Evolutionary conservation across 2,113 vertebrate genomes (phyloP), one percentile per base, ranked within the genome.

Genomic region (Grallaria varia): DNA sequence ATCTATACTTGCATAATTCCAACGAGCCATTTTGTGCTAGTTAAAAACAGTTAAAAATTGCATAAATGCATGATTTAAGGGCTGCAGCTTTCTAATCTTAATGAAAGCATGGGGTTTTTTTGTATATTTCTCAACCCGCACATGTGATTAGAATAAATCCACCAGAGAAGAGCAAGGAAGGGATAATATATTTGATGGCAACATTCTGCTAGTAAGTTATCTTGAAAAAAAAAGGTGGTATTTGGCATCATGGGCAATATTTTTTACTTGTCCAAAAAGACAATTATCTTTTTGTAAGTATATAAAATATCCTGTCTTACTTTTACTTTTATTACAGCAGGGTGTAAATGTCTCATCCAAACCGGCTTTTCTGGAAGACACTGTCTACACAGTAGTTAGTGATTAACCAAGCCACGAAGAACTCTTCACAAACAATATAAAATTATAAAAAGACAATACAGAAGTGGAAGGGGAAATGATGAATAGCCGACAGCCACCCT

Each of bases 1-100:
- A 98, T 98, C 97, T 98, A 97, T 97, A 97, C 97, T 97, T 97
- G 95, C 96, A 96, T 96, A 97, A 98, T 98, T 98, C 96, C 95
- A 72, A 40, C 8, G 72, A 97, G 95, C 96, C 96, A 97, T 98
- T 98, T 98, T 98, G 96, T 97, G 95, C 97, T 97, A 97, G 96
- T 98, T 98, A 97, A 98, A 98, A 98, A 97, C 96, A 97, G 97
- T 98, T 98, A 97, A 98, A 98, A 97, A 97, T 96, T 95, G 91
- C 97, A 98, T 97, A 98, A 97, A 97, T 98, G 95, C 88, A 91
- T 97, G 96, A 98, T 97, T 96, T 97, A 98, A 96, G 58, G 78
- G 88, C 93, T 94, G 68, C n/a, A 25, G 93, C 82, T 97, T 95
- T 97, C 93, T 95, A 97, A 97, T 95, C 93, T 96, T 98, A 98